Conservation (phyloP, 2,888 invertebrate genomes). For the Disparrhopalites patrizii region DNA sequence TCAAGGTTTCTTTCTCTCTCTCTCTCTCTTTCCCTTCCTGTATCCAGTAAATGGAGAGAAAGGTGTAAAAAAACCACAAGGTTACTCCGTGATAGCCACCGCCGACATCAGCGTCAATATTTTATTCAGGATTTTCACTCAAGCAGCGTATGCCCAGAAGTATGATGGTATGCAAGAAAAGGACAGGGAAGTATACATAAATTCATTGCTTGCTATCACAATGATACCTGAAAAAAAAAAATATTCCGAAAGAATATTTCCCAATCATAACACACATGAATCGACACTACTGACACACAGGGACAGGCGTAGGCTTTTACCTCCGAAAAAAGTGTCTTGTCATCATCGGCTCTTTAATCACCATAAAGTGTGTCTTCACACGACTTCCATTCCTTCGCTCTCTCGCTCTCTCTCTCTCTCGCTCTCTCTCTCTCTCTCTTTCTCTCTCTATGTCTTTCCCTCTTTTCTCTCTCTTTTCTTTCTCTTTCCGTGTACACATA, state of each 20-base stretch:
- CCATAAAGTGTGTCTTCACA: conserved; percentile 28
- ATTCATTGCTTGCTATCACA: conserved; percentile 8
- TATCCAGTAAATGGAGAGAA: neutral
- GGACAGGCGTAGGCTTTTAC: no score
- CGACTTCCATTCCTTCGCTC: conserved; percentile 7
- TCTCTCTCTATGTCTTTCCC: no score
- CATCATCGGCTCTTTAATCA: conserved; percentile 31
- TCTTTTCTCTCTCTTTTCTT: conserved; percentile 1
- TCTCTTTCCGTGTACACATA: neutral
- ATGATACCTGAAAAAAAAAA: no score
- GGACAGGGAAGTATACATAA: neutral
- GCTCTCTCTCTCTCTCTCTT: no score
- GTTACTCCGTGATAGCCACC: neutral
- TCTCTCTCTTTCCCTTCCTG: neutral
- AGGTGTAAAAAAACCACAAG: conserved; percentile 2
- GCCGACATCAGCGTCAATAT: no score
- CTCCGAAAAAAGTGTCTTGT: conserved; percentile 26
- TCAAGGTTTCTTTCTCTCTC: neutral
- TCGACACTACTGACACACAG: no score
- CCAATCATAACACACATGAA: no score
- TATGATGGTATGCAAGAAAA: no score
- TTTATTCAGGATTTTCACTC: no score
- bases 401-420: no score
- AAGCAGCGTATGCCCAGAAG: no score
- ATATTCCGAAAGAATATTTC: no score